These are phyloP conservation scores for Drosophila histrio DNA, from an alignment of 2,888 invertebrate species.

Conservation along the genomic window DNA sequence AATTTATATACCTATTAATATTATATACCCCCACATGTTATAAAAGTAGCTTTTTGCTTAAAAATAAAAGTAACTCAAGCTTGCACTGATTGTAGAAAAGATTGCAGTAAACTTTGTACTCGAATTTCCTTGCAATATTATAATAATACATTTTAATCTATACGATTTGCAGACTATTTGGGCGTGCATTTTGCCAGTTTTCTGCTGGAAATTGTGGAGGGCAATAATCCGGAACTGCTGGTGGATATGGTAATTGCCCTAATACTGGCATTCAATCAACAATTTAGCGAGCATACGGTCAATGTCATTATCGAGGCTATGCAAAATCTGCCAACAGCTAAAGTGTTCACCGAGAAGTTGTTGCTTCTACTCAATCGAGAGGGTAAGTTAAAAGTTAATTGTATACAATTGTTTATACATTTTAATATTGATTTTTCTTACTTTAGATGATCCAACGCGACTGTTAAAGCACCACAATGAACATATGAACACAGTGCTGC, in stretches of 20 bases:
- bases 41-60: no score
- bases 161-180: constrained; percentile 89
- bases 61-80: no score
- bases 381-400: constrained; percentile 85
- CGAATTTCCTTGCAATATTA: no score
- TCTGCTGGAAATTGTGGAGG: constrained; percentile 92
- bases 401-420: neutral
- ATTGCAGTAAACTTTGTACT: no score
- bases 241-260: constrained; percentile 93
- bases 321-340: constrained; percentile 89
- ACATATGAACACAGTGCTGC: constrained; percentile 93
- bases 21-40: no score
- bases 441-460: constrained; percentile 92
- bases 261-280: constrained; percentile 94
- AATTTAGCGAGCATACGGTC: constrained; percentile 89
- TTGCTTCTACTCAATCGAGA: constrained; percentile 94
- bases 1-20: no score
- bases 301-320: constrained; percentile 90
- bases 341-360: constrained; percentile 95
- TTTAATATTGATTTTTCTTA: neutral
- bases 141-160: neutral
- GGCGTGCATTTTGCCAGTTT: constrained; percentile 92
- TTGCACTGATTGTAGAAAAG: no score
- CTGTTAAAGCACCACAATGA: constrained; percentile 91
- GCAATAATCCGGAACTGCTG: constrained; percentile 93